Conservation (phyloP, 2,888 invertebrate genomes). For the Caprella mutica region DNA sequence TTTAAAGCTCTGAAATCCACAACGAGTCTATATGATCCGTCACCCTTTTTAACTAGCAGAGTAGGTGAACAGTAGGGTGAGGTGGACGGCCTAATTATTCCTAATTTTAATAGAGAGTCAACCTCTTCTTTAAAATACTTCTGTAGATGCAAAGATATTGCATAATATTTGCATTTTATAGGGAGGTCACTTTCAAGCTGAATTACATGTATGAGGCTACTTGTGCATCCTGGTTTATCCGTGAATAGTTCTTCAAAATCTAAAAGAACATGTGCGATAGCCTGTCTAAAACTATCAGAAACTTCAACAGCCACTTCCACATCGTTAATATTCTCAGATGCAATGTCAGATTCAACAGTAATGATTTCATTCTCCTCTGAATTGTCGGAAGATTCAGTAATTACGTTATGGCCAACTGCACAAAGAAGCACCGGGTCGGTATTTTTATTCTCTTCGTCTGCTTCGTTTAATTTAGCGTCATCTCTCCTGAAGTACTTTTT, state of each 20-base stretch:
- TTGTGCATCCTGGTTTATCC: not conserved
- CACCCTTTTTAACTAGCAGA: not conserved
- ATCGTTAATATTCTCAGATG: too few species aligned
- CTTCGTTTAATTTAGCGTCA: not conserved
- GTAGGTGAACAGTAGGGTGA: slow-evolving; percentile 3
- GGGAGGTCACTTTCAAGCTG: not conserved
- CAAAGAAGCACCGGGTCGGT: not conserved
- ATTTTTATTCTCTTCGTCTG: not conserved
- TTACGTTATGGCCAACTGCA: not conserved
- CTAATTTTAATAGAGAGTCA: not conserved
- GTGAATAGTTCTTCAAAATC: slow-evolving; percentile 1
- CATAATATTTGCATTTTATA: not conserved
- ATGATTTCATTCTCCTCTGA: not conserved
- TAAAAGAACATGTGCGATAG: not conserved
- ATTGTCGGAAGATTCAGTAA: not conserved
- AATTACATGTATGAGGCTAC: not conserved
- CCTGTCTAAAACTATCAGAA: too few species aligned
- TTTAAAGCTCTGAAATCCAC: slow-evolving; percentile 6
- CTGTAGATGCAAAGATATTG: not conserved
- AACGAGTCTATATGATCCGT: not conserved
- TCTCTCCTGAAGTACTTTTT: not conserved
- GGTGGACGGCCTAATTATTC: slow-evolving; percentile 1
- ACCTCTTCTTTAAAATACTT: not conserved
- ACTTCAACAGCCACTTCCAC: too few species aligned
- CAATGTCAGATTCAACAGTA: too few species aligned